Conservation (phyloP, 2,888 invertebrate species). For the Microplitis manilae region DNA sequence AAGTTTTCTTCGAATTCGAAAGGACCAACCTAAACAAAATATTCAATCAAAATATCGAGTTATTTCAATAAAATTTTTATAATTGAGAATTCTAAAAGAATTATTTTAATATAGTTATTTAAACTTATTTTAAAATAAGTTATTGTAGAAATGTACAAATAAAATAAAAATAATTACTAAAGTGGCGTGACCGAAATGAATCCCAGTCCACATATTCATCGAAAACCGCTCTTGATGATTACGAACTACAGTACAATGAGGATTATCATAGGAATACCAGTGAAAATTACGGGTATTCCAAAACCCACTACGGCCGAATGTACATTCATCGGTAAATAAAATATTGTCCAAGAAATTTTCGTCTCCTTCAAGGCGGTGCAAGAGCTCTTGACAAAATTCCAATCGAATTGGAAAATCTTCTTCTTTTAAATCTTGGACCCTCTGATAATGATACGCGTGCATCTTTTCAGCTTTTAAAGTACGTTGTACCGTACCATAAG, state of each 20-base stretch:
- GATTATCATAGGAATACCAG: background rate
- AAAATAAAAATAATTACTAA: background rate
- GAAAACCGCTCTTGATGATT: slow-evolving; percentile 11
- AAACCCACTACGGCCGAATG: background rate
- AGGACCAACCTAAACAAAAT: slow-evolving; percentile 22
- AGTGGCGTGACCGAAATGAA: too few relatives aligned
- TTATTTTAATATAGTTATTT: too few relatives aligned
- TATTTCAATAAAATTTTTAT: background rate
- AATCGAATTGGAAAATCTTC: background rate
- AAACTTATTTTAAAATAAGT: too few relatives aligned
- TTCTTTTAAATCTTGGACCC: too few relatives aligned
- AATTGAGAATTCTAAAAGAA: background rate
- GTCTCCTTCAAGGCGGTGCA: background rate
- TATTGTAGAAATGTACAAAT: background rate
- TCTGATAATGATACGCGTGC: too few relatives aligned
- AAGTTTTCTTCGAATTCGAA: slow-evolving; percentile 18
- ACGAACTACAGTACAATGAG: background rate
- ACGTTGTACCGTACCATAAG: too few relatives aligned
- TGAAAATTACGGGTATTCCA: slow-evolving; percentile 7
- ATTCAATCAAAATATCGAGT: background rate
- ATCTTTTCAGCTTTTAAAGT: too few relatives aligned
- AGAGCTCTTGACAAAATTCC: slow-evolving; percentile 2
- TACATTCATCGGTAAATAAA: slow-evolving; percentile 12
- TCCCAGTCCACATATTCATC: slow-evolving; percentile 2
- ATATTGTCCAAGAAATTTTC: slow-evolving; percentile 1